Conservation (phyloP, 2,797 vertebrate genomes). For the Rallus crepitans region DNA sequence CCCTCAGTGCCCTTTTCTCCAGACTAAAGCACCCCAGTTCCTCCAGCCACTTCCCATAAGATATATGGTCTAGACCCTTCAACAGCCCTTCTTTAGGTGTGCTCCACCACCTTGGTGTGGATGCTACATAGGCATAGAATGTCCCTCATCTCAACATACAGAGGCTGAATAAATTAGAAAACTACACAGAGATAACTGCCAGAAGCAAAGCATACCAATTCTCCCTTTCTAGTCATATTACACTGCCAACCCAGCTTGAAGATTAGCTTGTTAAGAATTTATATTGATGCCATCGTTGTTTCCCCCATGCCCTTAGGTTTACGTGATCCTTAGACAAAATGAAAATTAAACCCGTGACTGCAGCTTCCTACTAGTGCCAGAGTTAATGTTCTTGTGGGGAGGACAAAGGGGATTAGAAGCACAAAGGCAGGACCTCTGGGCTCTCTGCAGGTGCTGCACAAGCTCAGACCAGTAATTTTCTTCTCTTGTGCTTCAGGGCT, state of each 20-base stretch:
- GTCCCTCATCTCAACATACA: neutral
- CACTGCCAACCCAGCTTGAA: neutral
- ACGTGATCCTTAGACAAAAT: constrained; percentile 21
- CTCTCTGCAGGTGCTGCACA: constrained; percentile 19
- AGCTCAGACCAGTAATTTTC: neutral
- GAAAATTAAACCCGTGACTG: constrained; percentile 30
- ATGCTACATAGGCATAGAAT: neutral
- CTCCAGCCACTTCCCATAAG: too few relatives aligned
- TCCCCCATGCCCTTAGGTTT: neutral
- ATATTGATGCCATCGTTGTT: neutral
- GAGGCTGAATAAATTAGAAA: neutral
- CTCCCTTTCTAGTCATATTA: neutral
- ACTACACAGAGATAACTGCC: neutral
- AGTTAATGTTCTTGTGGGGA: neutral
- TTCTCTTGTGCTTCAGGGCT: neutral
- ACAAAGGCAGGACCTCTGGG: neutral
- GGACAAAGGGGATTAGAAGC: neutral
- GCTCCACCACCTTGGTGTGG: too few relatives aligned
- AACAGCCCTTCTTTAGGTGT: too few relatives aligned
- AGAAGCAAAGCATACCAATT: neutral
- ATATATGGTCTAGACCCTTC: too few relatives aligned
- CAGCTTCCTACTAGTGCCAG: neutral
- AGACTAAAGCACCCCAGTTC: too few relatives aligned
- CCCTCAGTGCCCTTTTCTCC: too few relatives aligned
- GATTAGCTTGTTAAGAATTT: constrained; percentile 25